Evolutionary conservation across 2,797 vertebrate species (phyloP), one percentile per base, ranked within the genome.

Genomic region (Oreochromis grahami): DNA sequence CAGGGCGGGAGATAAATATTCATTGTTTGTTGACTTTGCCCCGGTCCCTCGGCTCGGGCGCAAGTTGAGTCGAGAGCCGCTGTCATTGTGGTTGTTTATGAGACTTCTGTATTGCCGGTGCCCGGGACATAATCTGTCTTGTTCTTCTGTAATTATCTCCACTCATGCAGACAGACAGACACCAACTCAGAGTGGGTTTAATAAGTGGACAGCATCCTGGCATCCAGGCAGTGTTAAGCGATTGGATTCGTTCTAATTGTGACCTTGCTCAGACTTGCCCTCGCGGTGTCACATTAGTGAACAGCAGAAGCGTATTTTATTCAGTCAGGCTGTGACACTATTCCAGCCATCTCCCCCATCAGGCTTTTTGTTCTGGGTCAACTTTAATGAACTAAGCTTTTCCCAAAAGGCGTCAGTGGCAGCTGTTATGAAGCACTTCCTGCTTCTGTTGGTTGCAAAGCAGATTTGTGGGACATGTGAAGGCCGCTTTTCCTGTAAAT

Each of bases 11-110:
- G 80, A 95, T 96, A 94, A 97, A 97, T 96, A 96, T 96, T 97
- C 94, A 95, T 95, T 89, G 90, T 94, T 95, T 96, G 95, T 96
- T 95, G 94, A 95, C 94, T 96, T 86, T 83, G 91, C 87, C 89
- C 85, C 38, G 36, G 83, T 94, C 94, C 93, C 93, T 90, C 26
- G 50, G 88, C 91, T 91, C 85, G 24, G 87, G 85, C 76, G 51
- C 79, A 43, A 89, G 87, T 83, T 60, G 81, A 88, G 87, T 88
- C 26, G 79, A 86, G 89, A 87, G 91, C 81, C 79, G 63, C 84
- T 77, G 91, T 81, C 89, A 80, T 70, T 74, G 84, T 78, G 83
- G 78, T 88, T 91, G 84, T 94, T 93, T 92, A 76, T 81, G 80
- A 45, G 51, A 82, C 84, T 90, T 85, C 60, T 89, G 84, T 86